Conservation (phyloP, 2,797 vertebrate species). For the Diglossa cyanea region DNA sequence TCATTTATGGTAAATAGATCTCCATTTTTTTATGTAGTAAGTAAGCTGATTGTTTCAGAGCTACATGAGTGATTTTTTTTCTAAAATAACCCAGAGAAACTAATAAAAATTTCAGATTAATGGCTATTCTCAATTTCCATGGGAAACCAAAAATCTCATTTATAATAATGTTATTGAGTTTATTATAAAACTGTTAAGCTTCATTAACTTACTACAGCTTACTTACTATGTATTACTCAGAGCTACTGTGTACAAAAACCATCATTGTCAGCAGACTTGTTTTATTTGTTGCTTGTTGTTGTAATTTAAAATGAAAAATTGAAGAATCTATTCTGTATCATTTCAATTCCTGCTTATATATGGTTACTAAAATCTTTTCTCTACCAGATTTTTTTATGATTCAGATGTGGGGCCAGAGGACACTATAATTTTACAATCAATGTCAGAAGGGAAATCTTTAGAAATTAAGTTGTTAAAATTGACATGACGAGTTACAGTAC, state of each 20-base stretch:
- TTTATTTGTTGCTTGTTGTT: not conserved
- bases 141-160: not conserved
- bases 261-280: not conserved
- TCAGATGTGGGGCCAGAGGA: not conserved
- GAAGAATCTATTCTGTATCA: not conserved
- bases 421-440: not conserved
- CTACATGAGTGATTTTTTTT: not conserved
- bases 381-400: not conserved
- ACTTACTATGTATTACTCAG: accelerated
- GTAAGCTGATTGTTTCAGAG: not conserved
- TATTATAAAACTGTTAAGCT: not conserved
- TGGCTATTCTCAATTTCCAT: not conserved
- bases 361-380: not conserved
- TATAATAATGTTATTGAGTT: not conserved
- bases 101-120: not conserved
- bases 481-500: not conserved
- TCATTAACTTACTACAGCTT: not conserved
- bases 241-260: not conserved
- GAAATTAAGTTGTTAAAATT: not conserved
- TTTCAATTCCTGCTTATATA: not conserved
- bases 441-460: not conserved
- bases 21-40: not conserved
- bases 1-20: not conserved
- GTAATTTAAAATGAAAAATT: not conserved
- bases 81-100: not conserved